Percentiles rank a stretch among this genome's conserved stretches.
These are phyloP conservation scores for Lydus trimaculatus DNA, from an alignment of 2,888 invertebrate species.

Conservation along the genomic window DNA sequence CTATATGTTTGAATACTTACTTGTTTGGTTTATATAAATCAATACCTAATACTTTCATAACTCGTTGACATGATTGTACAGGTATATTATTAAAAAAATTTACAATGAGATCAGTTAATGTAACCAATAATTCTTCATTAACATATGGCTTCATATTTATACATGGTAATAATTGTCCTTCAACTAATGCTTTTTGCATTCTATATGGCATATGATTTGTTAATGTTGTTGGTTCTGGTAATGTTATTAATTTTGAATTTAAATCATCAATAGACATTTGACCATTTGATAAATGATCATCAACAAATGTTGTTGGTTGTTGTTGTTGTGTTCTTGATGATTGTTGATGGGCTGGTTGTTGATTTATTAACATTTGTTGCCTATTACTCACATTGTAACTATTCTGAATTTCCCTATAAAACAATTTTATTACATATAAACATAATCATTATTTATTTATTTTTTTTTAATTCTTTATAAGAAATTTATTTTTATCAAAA, in stretches of 20 bases:
- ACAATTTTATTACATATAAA: too few relatives aligned
- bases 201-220: conserved; percentile 78
- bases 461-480: too few relatives aligned
- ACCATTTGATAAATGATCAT: conserved; percentile 52
- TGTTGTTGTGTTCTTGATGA: conserved; percentile 54
- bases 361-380: conserved; percentile 49
- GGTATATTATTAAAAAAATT: conserved; percentile 82
- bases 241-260: conserved; percentile 72
- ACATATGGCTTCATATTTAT: conserved; percentile 88
- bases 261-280: conserved; percentile 54
- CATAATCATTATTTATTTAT: too few relatives aligned
- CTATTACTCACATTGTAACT: conserved; percentile 48
- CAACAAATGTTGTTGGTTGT: conserved; percentile 50
- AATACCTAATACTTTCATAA: conserved; percentile 81
- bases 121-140: conserved; percentile 82
- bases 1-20: conserved; percentile 64
- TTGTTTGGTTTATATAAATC: conserved; percentile 84
- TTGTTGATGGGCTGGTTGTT: conserved; percentile 59
- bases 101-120: conserved; percentile 80
- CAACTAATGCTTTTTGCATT: conserved; percentile 82
- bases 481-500: too few relatives aligned
- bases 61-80: conserved; percentile 77
- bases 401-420: conserved; percentile 43
- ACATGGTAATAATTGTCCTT: conserved; percentile 82
- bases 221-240: conserved; percentile 73